phyloP scores from a whole-genome alignment of 2,797 vertebrate genomes.

The Pteropus rufus region DNA sequence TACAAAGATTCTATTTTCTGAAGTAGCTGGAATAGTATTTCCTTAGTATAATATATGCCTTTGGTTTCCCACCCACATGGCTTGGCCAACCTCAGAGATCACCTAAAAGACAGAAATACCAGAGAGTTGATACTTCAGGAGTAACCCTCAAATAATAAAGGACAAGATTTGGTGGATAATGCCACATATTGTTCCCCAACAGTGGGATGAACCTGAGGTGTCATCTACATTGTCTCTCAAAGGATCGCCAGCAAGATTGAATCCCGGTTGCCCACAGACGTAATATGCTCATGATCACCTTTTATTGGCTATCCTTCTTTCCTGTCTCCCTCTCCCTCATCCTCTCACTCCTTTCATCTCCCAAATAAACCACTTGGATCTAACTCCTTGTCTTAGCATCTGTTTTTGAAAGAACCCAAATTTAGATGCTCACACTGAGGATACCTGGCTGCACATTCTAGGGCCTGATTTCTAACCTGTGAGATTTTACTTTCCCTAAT shows the following conservation, averaged over 20 bases:
- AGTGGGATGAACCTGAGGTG: neutral
- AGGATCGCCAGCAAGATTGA: neutral
- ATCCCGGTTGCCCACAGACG: neutral
- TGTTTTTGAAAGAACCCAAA: neutral
- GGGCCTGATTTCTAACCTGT: neutral
- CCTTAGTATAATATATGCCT: neutral
- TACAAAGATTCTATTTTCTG: slow-evolving; percentile 29
- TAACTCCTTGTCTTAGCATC: neutral
- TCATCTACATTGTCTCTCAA: fast-evolving
- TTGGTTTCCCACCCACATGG: neutral
- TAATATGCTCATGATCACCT: neutral
- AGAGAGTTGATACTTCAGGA: neutral
- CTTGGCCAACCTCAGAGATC: neutral
- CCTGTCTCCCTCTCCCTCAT: neutral
- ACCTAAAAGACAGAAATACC: neutral
- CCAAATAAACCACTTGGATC: neutral
- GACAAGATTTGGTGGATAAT: fast-evolving
- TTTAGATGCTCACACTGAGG: neutral
- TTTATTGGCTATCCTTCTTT: neutral
- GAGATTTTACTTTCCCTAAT: neutral
- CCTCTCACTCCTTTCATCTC: neutral
- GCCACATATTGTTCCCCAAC: fast-evolving
- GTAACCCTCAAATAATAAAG: neutral
- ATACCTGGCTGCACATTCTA: neutral
- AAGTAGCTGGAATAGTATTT: neutral